Base-by-base conservation (phyloP, 2,113 vertebrate species). In the Thermophis baileyi region DNA sequence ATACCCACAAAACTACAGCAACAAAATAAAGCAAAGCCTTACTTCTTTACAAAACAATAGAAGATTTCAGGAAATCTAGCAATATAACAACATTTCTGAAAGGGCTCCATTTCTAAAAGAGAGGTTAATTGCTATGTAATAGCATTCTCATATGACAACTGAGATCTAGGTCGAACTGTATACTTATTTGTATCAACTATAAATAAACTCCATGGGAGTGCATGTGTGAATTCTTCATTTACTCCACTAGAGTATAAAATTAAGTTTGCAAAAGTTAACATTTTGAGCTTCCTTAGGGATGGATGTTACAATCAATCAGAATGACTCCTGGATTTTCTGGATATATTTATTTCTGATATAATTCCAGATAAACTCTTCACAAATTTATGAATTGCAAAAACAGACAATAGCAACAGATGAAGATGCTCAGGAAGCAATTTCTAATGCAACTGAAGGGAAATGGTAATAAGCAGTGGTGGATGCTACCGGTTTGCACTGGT, bases 211-310 rank as follows among this genome's bases (percentile, higher is more conserved):
- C n/a, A 89, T 54, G 1, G 25, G 44, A 47, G 2, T 11, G 16
- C 20, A 54, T 54, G 46, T 35, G 16, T 3, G 46, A 90, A 3
- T 2, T 11, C 49, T 90, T 81, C 44, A 60, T 9, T 60, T 20
- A 44, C 16, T 50, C 81, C 88, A 91, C 24, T 20, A 91, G 47
- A 93, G 53, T 44, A 81, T 91, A 93, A 93, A 87, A 92, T 85
- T 93, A 0, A 0, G 10, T 53, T 14, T 47, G 20, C 53, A 54
- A 63, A 46, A 90, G 87, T 92, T 93, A 93, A 91, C 44, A 40
- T 51, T 35, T 1, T 0, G 22, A 50, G 6, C 10, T 50, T 87
- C 46, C 22, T 60, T 91, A 63, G 85, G 85, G 9, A 54, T 92
- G 51, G 25, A 54, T 35, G 44, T 88, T 63, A 60, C 88, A 87